Evolutionary conservation across 1,140 invertebrate genomes (phyloP).

Genomic region (Potamilus streckersoni): DNA sequence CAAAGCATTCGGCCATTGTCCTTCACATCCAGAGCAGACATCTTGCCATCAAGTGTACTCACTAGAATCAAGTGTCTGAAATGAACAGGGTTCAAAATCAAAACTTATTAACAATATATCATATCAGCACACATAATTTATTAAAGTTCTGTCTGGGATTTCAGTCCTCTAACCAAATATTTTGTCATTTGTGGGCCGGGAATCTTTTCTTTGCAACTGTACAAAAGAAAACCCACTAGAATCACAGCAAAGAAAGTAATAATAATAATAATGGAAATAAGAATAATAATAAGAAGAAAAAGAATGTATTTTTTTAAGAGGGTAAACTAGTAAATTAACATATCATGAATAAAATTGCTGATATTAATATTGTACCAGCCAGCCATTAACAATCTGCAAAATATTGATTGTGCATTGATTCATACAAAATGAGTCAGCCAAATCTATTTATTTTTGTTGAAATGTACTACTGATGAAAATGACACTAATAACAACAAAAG

Average conservation of each 20-base stretch:
- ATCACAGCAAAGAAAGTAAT: neutral
- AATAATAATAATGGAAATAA: neutral
- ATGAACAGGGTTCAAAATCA: constrained; percentile 5
- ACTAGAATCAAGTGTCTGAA: constrained; percentile 77
- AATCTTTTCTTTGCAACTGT: neutral
- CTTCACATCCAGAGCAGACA: constrained; percentile 81
- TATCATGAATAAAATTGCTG: too few relatives aligned
- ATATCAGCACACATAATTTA: neutral
- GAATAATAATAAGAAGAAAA: too few relatives aligned
- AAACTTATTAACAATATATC: neutral
- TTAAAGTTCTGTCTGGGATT: neutral
- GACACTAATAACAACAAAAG: too few relatives aligned
- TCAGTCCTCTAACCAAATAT: neutral
- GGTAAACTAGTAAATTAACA: too few relatives aligned
- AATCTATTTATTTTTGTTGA: too few relatives aligned
- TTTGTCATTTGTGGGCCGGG: too few relatives aligned
- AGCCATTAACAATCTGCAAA: too few relatives aligned
- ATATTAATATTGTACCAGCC: too few relatives aligned
- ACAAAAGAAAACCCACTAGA: neutral
- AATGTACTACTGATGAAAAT: too few relatives aligned
- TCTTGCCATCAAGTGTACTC: constrained; percentile 87
- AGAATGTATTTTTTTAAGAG: too few relatives aligned
- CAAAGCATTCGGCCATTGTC: constrained; percentile 79
- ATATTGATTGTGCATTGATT: too few relatives aligned
- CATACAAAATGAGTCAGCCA: too few relatives aligned